These are phyloP conservation scores for Lemur catta DNA, from an alignment of 2,797 vertebrate genomes.

Conservation along the genomic window DNA sequence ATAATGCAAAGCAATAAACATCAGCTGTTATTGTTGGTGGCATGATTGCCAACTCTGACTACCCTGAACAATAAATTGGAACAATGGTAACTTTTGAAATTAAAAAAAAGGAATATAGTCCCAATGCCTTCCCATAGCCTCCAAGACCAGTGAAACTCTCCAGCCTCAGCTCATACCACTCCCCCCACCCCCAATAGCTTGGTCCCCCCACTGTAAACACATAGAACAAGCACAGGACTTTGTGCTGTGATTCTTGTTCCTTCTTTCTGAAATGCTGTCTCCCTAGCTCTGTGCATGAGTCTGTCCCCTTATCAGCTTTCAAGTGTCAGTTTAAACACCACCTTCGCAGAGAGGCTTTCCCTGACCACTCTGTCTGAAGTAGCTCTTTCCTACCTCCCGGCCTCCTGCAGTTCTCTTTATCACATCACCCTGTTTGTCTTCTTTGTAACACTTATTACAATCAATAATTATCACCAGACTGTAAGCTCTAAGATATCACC, in stretches of 20 bases:
- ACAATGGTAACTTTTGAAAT: background rate
- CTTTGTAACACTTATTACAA: slow-evolving; percentile 45
- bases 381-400: background rate
- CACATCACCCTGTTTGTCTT: slow-evolving; percentile 32
- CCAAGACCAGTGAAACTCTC: background rate
- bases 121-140: background rate
- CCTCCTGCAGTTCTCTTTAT: background rate
- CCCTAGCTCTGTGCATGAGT: background rate
- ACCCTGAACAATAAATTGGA: background rate
- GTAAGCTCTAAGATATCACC: background rate
- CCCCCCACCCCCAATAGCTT: background rate
- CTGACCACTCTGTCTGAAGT: background rate
- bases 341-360: background rate
- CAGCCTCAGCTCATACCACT: background rate
- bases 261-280: background rate
- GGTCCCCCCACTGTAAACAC: background rate
- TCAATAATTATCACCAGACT: slow-evolving; percentile 36
- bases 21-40: background rate
- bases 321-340: background rate
- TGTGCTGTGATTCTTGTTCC: background rate
- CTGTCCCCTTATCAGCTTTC: background rate
- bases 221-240: background rate
- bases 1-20: background rate
- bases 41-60: background rate
- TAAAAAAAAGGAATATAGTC: background rate